phyloP scores from a whole-genome alignment of 2,113 vertebrate species.

The Trematomus loennbergii region DNA sequence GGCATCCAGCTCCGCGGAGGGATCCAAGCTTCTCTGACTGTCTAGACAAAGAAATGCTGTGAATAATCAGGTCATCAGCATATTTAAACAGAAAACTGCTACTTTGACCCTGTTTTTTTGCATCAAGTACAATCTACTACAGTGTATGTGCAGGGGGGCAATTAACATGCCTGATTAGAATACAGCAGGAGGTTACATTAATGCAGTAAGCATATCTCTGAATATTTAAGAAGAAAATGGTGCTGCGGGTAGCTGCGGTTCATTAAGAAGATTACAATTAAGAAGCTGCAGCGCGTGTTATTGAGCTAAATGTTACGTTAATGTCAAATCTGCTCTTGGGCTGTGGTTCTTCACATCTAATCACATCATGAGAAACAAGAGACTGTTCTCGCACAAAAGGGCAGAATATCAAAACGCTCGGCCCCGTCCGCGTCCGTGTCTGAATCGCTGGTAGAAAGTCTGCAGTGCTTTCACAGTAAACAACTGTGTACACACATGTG shows the following conservation, averaged over 20 bases:
- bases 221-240: not conserved
- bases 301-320: constrained; percentile 39
- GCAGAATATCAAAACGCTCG: constrained; percentile 29
- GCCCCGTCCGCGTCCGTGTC: constrained; percentile 7
- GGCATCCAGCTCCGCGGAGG: constrained; percentile 64
- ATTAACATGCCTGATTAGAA: constrained; percentile 9
- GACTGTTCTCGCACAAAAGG: constrained; percentile 28
- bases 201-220: not conserved
- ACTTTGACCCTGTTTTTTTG: constrained; percentile 57
- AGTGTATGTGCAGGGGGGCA: not conserved
- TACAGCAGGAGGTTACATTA: constrained; percentile 6
- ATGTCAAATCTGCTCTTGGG: constrained; percentile 37
- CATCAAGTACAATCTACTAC: constrained; percentile 21
- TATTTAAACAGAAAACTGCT: constrained; percentile 65
- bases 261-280: constrained; percentile 29
- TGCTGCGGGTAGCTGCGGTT: constrained; percentile 8
- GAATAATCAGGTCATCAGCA: constrained; percentile 77
- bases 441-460: constrained; percentile 39
- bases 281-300: not conserved
- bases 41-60: constrained; percentile 61
- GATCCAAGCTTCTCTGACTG: constrained; percentile 63
- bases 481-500: constrained; percentile 51
- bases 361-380: constrained; percentile 17
- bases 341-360: constrained; percentile 10
- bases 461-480: constrained; percentile 57